Conservation (phyloP, 2,797 vertebrate genomes). For the Neoniphon sammara region DNA sequence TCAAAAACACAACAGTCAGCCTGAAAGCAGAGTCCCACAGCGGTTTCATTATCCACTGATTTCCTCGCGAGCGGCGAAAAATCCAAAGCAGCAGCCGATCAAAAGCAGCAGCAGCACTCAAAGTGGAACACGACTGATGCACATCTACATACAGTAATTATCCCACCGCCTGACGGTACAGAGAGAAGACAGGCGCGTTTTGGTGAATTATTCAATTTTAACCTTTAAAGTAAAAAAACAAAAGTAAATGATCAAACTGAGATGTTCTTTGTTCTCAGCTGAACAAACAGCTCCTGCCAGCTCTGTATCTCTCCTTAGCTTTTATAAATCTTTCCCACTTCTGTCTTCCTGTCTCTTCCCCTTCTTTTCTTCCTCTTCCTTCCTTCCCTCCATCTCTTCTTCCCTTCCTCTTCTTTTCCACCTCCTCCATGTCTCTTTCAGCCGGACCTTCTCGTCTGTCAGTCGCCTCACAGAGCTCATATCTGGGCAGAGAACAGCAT, state of each 20-base stretch:
- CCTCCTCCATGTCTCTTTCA: background rate
- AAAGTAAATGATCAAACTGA: slow-evolving; percentile 29
- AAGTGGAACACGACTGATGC: slow-evolving; percentile 61
- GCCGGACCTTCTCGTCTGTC: too few species aligned
- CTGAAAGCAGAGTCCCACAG: slow-evolving; percentile 36
- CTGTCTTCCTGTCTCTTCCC: background rate
- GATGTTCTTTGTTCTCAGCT: slow-evolving; percentile 10
- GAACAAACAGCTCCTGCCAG: slow-evolving; percentile 20
- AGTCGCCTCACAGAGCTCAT: too few species aligned
- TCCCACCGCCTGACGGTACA: too few species aligned
- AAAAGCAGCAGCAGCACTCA: slow-evolving; percentile 49
- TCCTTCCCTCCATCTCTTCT: background rate
- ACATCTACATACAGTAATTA: slow-evolving; percentile 12
- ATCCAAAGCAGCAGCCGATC: slow-evolving; percentile 23
- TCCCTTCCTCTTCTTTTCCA: background rate
- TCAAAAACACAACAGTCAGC: slow-evolving; percentile 33
- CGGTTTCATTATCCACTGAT: slow-evolving; percentile 52
- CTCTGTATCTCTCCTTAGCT: background rate
- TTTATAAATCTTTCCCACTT: slow-evolving; percentile 6
- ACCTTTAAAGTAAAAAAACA: background rate
- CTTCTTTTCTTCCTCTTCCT: too few species aligned
- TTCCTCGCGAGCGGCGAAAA: slow-evolving; percentile 22
- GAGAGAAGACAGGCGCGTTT: slow-evolving; percentile 2
- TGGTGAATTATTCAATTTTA: background rate
- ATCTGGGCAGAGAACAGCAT: too few species aligned